Evolutionary conservation across 1,140 invertebrate genomes (phyloP).

Genomic region (Drosophila repleta): DNA sequence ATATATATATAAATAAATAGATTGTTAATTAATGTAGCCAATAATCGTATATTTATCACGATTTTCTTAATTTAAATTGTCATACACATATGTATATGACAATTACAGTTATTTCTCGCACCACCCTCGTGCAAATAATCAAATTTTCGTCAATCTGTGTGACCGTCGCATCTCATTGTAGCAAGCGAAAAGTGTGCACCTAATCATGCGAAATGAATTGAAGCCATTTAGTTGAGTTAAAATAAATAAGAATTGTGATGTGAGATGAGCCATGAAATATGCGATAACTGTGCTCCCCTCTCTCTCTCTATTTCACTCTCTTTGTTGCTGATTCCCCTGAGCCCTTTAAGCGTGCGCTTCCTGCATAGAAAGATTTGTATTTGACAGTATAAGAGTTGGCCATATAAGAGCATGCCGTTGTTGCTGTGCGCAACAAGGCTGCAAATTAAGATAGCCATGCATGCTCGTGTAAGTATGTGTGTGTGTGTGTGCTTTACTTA

Average conservation of each 20-base stretch:
- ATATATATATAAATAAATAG: not conserved
- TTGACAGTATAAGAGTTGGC: constrained; percentile 26
- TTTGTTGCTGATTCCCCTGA: not conserved
- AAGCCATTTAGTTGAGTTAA: constrained; percentile 47
- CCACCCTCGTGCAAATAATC: constrained; percentile 7
- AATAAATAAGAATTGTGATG: constrained; percentile 8
- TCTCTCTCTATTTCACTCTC: constrained; percentile 18
- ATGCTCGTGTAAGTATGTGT: not conserved
- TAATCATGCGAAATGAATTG: constrained; percentile 69
- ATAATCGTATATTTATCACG: too few species aligned
- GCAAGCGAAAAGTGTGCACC: constrained; percentile 46
- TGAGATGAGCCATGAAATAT: constrained; percentile 10
- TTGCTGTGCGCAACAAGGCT: not conserved
- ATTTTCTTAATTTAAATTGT: not conserved
- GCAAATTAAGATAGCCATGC: too few species aligned
- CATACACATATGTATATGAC: not conserved
- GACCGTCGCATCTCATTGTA: constrained; percentile 38
- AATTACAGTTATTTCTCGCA: not conserved
- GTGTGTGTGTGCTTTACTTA: constrained; percentile 11
- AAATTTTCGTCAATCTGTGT: constrained; percentile 24
- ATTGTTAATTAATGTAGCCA: too few species aligned
- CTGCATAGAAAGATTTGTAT: not conserved
- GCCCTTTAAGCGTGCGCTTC: not conserved
- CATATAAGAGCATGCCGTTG: constrained; percentile 2
- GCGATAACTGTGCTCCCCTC: constrained; percentile 8